Conservation (phyloP, 2,797 vertebrate genomes). For the Emys orbicularis region DNA sequence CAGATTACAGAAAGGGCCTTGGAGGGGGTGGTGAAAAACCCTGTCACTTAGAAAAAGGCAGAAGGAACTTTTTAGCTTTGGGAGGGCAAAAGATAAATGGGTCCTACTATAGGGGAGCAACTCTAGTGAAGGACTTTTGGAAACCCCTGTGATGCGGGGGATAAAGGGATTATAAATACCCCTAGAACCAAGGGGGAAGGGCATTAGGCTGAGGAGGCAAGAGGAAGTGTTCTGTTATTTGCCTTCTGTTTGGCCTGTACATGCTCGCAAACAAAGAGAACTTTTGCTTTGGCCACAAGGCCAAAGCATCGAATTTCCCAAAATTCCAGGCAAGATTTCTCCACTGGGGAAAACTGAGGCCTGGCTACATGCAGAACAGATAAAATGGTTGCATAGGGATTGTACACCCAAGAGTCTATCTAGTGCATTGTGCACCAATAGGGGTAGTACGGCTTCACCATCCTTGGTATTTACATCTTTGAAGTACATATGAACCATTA, state of each 20-base stretch:
- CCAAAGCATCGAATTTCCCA: neutral
- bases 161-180: neutral
- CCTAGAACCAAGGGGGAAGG: neutral
- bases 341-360: neutral
- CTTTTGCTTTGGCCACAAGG: neutral
- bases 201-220: neutral
- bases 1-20: neutral
- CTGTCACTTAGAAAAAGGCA: conserved; percentile 1
- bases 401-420: conserved; percentile 14
- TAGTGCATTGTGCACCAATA: neutral
- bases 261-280: neutral
- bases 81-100: conserved; percentile 4
- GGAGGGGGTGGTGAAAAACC: neutral
- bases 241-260: neutral
- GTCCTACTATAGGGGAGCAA: neutral
- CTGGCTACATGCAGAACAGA: neutral
- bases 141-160: neutral
- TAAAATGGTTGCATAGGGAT: neutral
- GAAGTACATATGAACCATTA: neutral
- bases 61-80: neutral
- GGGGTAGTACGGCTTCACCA: neutral
- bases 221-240: neutral
- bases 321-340: neutral
- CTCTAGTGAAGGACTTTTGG: conserved; percentile 26
- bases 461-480: conserved; percentile 35